A percentile compares a stretch with the other conserved stretches of the same genome.
phyloP scores from a whole-genome alignment of 2,797 vertebrate species.

The Scolopax rusticola region DNA sequence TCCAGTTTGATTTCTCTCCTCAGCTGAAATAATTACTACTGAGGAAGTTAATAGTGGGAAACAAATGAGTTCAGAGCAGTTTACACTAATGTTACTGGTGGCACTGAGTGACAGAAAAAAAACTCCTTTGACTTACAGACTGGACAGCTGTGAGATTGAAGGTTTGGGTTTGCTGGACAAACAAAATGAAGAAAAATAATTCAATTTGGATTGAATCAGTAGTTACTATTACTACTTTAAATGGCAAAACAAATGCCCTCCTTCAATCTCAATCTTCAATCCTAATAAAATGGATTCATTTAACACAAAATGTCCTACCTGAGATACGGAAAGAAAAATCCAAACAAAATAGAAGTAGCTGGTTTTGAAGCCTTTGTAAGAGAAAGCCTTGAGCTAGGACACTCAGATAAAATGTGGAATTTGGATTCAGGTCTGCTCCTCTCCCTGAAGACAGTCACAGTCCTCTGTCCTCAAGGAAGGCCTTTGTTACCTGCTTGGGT shows the following conservation, averaged over 20 bases:
- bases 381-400: background rate
- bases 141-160: background rate
- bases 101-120: background rate
- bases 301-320: background rate
- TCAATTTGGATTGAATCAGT: background rate
- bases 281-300: background rate
- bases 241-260: conserved; percentile 3
- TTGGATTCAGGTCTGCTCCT: background rate
- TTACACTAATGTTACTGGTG: background rate
- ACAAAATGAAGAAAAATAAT: background rate
- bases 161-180: background rate
- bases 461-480: background rate
- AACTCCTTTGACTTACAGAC: background rate
- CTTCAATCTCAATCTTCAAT: background rate
- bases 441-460: background rate
- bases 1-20: background rate
- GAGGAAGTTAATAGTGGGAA: background rate
- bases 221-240: conserved; percentile 17
- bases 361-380: background rate
- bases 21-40: background rate
- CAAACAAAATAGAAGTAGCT: background rate
- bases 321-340: background rate
- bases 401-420: background rate
- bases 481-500: background rate
- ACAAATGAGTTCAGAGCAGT: background rate